Evolutionary conservation across 2,888 invertebrate genomes (phyloP), one percentile per base, ranked within the genome.

Genomic region (Acleris holmiana): DNA sequence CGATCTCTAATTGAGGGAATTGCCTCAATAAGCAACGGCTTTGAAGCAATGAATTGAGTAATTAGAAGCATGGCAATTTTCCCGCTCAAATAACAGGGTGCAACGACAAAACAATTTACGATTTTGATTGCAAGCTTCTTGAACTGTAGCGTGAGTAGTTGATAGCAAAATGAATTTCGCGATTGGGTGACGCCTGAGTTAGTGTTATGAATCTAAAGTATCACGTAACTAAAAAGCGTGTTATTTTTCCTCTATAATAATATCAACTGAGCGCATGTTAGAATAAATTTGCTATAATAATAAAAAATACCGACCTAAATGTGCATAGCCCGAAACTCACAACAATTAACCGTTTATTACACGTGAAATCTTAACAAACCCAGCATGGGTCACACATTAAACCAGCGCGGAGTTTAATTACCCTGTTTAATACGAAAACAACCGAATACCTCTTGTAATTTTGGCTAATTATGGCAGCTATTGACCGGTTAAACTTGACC

Each of bases 1-100:
- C 67, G 60, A 66, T 67, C 66, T 44, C 58, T 66, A 67, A 65
- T 67, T 67, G 57, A 67, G 61, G 46, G 61, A 66, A 59, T 58
- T 66, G 58, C 48, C 51, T 57, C 64, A 64, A 67, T 62, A 63
- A 60, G 54, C 25, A 63, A 61, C 50, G 41, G 40, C 63, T 58
- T 58, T 13, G 23, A 65, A 41, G 21, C 64, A 59, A 59, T 65
- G 65, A 65, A 65, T 65, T 65, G 65, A 65, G 65, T 65, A 65
- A 65, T 65, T 65, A 65, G 59, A 25, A 41, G 58, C 53, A 54
- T 55, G 59, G 59, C 65, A 50, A 55, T 65, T 59, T 59, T 65
- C 48, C 58, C 19, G 35, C 59, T 55, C 65, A 55, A 65, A 65
- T 50, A 55, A 55, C 60, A 44, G 54, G 48, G 54, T 64, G 51